Percentiles rank a stretch among this genome's conserved stretches.
phyloP scores from a whole-genome alignment of 2,113 vertebrate genomes.

The Takifugu bimaculatus region DNA sequence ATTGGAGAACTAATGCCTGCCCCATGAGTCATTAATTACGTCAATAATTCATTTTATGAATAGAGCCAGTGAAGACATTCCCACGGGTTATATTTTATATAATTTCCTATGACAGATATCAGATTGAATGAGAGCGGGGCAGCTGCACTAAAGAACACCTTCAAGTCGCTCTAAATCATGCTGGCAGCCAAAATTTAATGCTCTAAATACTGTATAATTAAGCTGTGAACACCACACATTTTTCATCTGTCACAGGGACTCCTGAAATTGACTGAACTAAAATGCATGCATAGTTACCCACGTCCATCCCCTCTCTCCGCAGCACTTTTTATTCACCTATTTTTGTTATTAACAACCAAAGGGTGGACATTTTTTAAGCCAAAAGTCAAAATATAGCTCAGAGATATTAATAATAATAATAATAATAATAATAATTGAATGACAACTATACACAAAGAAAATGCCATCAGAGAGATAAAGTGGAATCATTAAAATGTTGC shows the following conservation, averaged over 20 bases:
- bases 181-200: conserved; percentile 29
- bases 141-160: conserved; percentile 33
- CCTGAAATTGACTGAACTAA: conserved; percentile 43
- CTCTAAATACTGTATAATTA: conserved; percentile 55
- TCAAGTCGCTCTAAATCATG: conserved; percentile 20
- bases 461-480: conserved; percentile 46
- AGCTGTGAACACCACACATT: conserved; percentile 42
- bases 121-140: conserved; percentile 16
- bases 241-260: conserved; percentile 49
- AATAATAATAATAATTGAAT: conserved; percentile 9
- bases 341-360: conserved; percentile 15
- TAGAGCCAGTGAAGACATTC: background rate
- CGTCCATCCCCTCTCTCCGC: conserved; percentile 18
- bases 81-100: conserved; percentile 5
- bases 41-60: background rate
- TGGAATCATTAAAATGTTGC: conserved; percentile 36
- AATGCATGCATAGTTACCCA: conserved; percentile 52
- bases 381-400: conserved; percentile 19
- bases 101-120: conserved; percentile 19
- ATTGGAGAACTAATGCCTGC: no score
- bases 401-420: conserved; percentile 33
- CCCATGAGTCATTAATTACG: conserved; percentile 4
- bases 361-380: background rate
- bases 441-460: conserved; percentile 8
- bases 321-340: conserved; percentile 35